Evolutionary conservation across 2,113 vertebrate species (phyloP), one percentile per base, ranked within the genome.

Genomic region (Ptilonorhynchus violaceus): DNA sequence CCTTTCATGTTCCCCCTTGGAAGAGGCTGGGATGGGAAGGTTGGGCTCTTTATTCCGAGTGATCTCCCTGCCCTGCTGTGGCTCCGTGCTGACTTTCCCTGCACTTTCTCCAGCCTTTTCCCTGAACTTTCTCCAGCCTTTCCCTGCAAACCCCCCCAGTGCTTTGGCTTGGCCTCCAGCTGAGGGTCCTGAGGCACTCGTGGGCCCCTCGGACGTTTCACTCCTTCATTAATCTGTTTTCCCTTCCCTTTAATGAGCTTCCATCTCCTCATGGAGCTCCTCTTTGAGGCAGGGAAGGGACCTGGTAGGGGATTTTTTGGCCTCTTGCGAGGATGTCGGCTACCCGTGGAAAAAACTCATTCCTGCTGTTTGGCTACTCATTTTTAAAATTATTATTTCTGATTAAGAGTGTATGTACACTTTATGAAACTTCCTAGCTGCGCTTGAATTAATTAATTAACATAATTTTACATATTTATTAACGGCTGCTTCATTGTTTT

Each of bases 131-230:
- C 49, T 55, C 52, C n/a, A 28, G 22, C 42, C 55, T 53, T 15
- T 24, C 66, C 59, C 18, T 9, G 1, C 49, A 37, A 78, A 66
- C 28, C 8, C 5, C 8, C 7, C 3, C 2, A 0, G 0, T 44
- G 46, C 12, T 70, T 67, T 39, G 52, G 37, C 21, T 89, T 50
- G 56, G 53, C 64, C 46, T 90, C 18, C 35, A 33, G 4, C 10
- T 22, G 41, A 27, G 46, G 15, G 7, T 70, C 44, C 85, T 49
- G 58, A 27, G 33, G 39, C 31, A 21, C 27, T 74, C 1, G 0
- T 53, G 31, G 35, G 17, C 12, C 13, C 59, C 4, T 14, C 59
- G 58, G 47, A 27, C 30, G 19, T 60, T 35, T 33, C 16, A 4
- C 33, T 58, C 25, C 24, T 53, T 53, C 22, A 8, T 24, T 37